These are phyloP conservation scores for Galerucella nymphaeae DNA, from an alignment of 2,888 invertebrate genomes.

Conservation along the genomic window DNA sequence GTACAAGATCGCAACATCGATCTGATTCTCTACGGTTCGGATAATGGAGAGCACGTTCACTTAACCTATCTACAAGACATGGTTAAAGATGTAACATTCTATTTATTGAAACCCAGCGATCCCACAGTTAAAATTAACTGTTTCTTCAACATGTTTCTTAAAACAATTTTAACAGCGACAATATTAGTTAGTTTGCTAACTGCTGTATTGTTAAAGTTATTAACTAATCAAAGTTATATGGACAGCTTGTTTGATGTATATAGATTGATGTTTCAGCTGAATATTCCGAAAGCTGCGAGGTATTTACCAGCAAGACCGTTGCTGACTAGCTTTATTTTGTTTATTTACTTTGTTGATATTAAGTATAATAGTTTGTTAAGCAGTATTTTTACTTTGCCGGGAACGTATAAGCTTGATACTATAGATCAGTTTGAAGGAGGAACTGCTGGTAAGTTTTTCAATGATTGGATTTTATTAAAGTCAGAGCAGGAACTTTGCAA, in stretches of 20 bases:
- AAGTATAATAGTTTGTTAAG: conserved; percentile 22
- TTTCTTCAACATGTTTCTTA: conserved; percentile 14
- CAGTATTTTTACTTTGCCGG: conserved; percentile 12
- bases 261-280: conserved; percentile 19
- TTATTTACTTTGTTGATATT: conserved; percentile 10
- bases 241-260: conserved; percentile 1
- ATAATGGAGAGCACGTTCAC: conserved; percentile 4
- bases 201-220: background rate
- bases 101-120: background rate
- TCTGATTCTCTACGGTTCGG: conserved; percentile 21
- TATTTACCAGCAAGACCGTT: background rate
- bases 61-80: conserved; percentile 16
- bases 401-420: background rate
- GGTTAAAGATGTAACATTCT: conserved; percentile 17
- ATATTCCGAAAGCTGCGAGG: background rate
- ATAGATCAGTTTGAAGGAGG: background rate
- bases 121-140: background rate
- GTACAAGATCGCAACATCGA: conserved; percentile 21
- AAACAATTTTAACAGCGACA: background rate
- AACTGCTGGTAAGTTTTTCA: background rate
- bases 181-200: background rate
- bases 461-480: background rate
- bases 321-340: conserved; percentile 3
- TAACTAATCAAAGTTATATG: background rate
- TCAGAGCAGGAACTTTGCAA: too few species aligned